These are phyloP conservation scores for Papilio machaon DNA, from an alignment of 1,140 invertebrate genomes.

Conservation along the genomic window DNA sequence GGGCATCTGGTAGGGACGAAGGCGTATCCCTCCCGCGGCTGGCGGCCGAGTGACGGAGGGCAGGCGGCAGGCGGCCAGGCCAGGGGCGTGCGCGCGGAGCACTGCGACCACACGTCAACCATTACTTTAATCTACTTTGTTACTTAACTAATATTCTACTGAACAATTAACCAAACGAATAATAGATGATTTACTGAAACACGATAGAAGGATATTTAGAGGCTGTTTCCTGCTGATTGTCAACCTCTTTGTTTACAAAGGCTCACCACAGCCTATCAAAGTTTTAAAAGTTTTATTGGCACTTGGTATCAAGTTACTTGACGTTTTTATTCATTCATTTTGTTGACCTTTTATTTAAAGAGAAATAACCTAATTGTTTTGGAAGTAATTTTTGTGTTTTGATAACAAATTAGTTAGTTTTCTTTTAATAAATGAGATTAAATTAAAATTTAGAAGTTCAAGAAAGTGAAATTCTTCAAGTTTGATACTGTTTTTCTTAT, in stretches of 20 bases:
- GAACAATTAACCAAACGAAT: slow-evolving; percentile 58
- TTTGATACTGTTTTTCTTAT: slow-evolving; percentile 26
- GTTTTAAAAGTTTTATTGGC: slow-evolving; percentile 36
- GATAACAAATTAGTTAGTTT: neutral
- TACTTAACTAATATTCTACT: slow-evolving; percentile 68
- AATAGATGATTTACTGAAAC: slow-evolving; percentile 58
- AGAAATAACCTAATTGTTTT: slow-evolving; percentile 41
- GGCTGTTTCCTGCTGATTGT: neutral
- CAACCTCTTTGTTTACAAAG: slow-evolving; percentile 20
- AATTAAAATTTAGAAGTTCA: neutral
- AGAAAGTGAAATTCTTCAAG: slow-evolving; percentile 46
- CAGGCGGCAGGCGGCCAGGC: slow-evolving; percentile 70
- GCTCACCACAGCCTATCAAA: neutral
- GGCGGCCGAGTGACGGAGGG: slow-evolving; percentile 48
- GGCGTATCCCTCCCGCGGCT: slow-evolving; percentile 75
- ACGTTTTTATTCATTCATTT: slow-evolving; percentile 48
- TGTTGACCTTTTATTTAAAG: slow-evolving; percentile 58
- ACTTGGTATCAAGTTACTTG: slow-evolving; percentile 45
- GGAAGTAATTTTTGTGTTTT: slow-evolving; percentile 1
- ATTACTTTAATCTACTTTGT: slow-evolving; percentile 69
- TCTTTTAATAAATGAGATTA: neutral
- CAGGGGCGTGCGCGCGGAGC: slow-evolving; percentile 73
- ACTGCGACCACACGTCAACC: slow-evolving; percentile 71
- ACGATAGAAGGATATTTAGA: slow-evolving; percentile 53
- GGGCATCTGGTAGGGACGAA: slow-evolving; percentile 73